These are phyloP conservation scores for Acrobasis suavella DNA, from an alignment of 2,888 invertebrate species.

Conservation along the genomic window DNA sequence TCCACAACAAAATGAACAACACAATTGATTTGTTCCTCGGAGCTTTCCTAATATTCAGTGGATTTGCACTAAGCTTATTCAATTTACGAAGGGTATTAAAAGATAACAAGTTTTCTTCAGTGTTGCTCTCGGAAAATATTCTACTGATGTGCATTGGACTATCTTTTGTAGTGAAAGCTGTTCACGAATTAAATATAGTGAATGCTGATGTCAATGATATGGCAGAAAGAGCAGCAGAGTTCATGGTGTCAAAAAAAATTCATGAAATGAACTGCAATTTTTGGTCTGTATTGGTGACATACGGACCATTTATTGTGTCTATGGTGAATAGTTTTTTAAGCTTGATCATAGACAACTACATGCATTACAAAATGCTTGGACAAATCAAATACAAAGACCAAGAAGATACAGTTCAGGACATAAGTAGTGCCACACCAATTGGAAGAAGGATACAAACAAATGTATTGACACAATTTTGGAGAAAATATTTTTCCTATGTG, in stretches of 20 bases:
- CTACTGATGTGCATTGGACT: conserved; percentile 66
- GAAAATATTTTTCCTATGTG: conserved; percentile 59
- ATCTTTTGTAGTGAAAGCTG: conserved; percentile 57
- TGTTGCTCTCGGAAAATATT: conserved; percentile 70
- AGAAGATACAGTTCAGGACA: conserved; percentile 54
- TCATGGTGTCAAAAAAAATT: conserved; percentile 32
- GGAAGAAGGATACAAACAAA: conserved; percentile 32
- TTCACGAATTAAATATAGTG: conserved; percentile 47
- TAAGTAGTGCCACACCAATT: conserved; percentile 36
- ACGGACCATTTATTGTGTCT: conserved; percentile 66
- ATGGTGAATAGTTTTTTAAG: conserved; percentile 71
- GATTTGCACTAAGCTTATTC: conserved; percentile 61
- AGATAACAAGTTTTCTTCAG: conserved; percentile 49
- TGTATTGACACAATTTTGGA: conserved; percentile 45
- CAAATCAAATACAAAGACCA: conserved; percentile 54
- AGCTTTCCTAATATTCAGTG: conserved; percentile 60
- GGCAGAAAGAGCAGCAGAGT: conserved; percentile 46
- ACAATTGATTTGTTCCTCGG: conserved; percentile 65
- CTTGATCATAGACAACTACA: conserved; percentile 68
- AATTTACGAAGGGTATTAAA: conserved; percentile 61
- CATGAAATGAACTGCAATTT: conserved; percentile 53
- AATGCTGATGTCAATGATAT: conserved; percentile 50
- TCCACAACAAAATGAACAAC: conserved; percentile 52
- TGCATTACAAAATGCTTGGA: conserved; percentile 65
- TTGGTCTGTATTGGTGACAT: conserved; percentile 55